A percentile compares a stretch with the other conserved stretches of the same genome.
These are phyloP conservation scores for Cyrtodaria siliqua DNA, from an alignment of 2,888 invertebrate genomes.

Conservation along the genomic window DNA sequence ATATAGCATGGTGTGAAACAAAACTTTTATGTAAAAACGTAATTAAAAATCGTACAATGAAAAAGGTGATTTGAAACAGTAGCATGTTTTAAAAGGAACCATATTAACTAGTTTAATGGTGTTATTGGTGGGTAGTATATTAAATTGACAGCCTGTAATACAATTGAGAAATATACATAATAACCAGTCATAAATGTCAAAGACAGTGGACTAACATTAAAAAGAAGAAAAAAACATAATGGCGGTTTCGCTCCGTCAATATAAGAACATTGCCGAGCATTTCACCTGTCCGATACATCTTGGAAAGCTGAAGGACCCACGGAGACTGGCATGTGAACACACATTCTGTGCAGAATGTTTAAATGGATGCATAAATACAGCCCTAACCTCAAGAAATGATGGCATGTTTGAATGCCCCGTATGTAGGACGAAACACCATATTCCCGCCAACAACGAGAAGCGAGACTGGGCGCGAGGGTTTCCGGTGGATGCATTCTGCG, in stretches of 20 bases:
- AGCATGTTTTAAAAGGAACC: too few relatives aligned
- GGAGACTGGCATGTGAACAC: conserved; percentile 58
- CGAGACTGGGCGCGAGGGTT: conserved; percentile 61
- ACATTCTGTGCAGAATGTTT: conserved; percentile 64
- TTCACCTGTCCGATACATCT: conserved; percentile 65
- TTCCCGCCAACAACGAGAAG: conserved; percentile 37
- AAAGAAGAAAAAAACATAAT: conserved; percentile 8
- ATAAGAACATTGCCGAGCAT: conserved; percentile 63
- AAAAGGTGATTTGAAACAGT: too few relatives aligned
- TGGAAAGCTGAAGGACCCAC: conserved; percentile 56
- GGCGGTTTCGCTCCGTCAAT: conserved; percentile 51
- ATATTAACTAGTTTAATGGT: too few relatives aligned
- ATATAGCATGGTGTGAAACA: too few relatives aligned
- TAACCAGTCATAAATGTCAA: too few relatives aligned
- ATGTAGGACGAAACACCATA: conserved; percentile 56
- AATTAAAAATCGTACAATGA: too few relatives aligned
- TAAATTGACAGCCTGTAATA: too few relatives aligned
- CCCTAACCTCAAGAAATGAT: conserved; percentile 43
- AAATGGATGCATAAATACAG: conserved; percentile 58
- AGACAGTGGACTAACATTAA: too few relatives aligned
- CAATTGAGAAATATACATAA: too few relatives aligned
- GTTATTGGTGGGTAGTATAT: too few relatives aligned
- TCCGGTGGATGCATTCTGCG: conserved; percentile 63
- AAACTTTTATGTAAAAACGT: too few relatives aligned
- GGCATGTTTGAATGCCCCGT: conserved; percentile 64